Conservation (phyloP, 2,888 invertebrate species). For the Boloria euphrosyne region DNA sequence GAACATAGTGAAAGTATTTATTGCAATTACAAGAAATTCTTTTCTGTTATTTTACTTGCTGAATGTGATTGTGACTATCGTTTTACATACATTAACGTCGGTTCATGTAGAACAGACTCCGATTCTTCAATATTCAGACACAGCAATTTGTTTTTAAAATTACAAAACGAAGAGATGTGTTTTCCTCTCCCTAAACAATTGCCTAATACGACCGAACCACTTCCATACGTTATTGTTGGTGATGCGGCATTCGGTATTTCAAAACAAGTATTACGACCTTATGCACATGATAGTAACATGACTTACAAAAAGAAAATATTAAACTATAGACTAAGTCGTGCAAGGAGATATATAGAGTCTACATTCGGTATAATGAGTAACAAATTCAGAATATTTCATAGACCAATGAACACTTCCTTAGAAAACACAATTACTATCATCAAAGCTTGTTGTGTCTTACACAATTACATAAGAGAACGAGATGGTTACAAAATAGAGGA, state of each 20-base stretch:
- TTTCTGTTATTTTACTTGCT: constrained; percentile 22
- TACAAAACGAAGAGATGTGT: constrained; percentile 25
- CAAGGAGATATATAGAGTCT: constrained; percentile 36
- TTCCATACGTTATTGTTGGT: constrained; percentile 30
- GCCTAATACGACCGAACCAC: constrained; percentile 23
- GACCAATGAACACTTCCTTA: constrained; percentile 29
- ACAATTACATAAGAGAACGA: constrained; percentile 31
- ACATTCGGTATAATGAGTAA: constrained; percentile 34
- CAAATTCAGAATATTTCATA: constrained; percentile 34
- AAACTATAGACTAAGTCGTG: constrained; percentile 35
- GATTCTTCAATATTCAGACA: constrained; percentile 34
- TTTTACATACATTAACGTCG: constrained; percentile 29
- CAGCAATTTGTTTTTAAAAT: constrained; percentile 25
- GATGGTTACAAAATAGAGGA: constrained; percentile 30
- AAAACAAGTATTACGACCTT: constrained; percentile 31
- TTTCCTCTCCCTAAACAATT: constrained; percentile 28
- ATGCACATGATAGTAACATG: constrained; percentile 30
- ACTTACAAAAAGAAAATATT: constrained; percentile 36
- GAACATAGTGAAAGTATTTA: constrained; percentile 26
- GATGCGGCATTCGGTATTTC: constrained; percentile 37
- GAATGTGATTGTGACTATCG: constrained; percentile 26
- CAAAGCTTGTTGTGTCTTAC: constrained; percentile 32
- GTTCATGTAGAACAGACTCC: constrained; percentile 32
- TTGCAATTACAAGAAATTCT: constrained; percentile 29
- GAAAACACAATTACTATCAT: constrained; percentile 25